A percentile compares a stretch with the other conserved stretches of the same genome.
These are phyloP conservation scores for Micrasema longulum DNA, from an alignment of 1,140 invertebrate species.

Conservation along the genomic window DNA sequence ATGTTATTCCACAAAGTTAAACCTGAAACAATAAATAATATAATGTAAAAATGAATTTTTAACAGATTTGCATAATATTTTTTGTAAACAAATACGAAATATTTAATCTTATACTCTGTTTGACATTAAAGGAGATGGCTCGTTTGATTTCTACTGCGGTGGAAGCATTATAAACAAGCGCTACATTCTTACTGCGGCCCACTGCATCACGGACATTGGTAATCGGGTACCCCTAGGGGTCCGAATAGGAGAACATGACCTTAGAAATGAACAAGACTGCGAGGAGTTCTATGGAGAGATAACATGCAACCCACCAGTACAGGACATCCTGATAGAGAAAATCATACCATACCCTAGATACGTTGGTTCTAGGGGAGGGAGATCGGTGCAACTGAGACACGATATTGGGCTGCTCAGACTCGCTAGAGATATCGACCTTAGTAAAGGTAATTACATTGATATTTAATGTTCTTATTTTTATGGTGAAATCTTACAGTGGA, in stretches of 20 bases:
- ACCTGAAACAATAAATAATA: no score
- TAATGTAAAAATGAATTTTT: slow-evolving; percentile 56
- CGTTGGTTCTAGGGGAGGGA: slow-evolving; percentile 3
- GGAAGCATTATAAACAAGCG: slow-evolving; percentile 74
- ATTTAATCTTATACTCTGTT: no score
- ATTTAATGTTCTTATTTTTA: no score
- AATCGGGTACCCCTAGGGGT: slow-evolving; percentile 61
- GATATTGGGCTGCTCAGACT: slow-evolving; percentile 76
- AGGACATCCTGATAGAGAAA: slow-evolving; percentile 71
- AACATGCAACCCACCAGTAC: no score
- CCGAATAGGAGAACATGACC: slow-evolving; percentile 74
- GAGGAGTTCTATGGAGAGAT: slow-evolving; percentile 68
- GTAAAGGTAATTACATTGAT: neutral
- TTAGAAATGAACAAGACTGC: slow-evolving; percentile 71
- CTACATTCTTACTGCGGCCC: slow-evolving; percentile 80
- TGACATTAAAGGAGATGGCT: neutral
- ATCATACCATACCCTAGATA: slow-evolving; percentile 70
- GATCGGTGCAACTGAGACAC: slow-evolving; percentile 60
- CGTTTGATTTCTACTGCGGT: slow-evolving; percentile 65
- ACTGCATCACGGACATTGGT: slow-evolving; percentile 67
- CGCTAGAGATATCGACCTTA: slow-evolving; percentile 59
- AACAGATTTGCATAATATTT: neutral
- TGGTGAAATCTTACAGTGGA: no score
- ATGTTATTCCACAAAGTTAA: no score
- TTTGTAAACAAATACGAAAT: no score